Evolutionary conservation across 1,140 invertebrate genomes (phyloP).

Genomic region (Zaprionus nigranus): DNA sequence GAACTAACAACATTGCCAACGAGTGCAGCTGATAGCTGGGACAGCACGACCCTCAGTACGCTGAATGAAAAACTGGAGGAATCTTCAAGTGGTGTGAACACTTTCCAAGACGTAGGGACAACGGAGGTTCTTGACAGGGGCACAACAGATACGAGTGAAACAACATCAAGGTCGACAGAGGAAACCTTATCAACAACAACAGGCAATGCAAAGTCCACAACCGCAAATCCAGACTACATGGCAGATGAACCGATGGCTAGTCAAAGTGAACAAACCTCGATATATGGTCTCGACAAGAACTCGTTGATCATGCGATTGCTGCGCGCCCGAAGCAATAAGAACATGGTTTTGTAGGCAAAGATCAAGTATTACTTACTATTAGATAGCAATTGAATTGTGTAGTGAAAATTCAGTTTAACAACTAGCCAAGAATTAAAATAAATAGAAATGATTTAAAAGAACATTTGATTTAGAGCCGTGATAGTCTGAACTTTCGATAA

Average conservation of each 20-base stretch:
- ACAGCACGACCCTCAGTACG: conserved; percentile 6
- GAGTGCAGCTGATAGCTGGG: neutral
- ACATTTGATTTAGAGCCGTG: too few relatives aligned
- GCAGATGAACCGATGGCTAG: conserved; percentile 39
- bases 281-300: conserved; percentile 68
- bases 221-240: conserved; percentile 48
- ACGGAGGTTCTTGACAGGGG: neutral
- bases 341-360: conserved; percentile 49
- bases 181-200: neutral
- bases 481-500: too few relatives aligned
- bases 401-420: conserved; percentile 2
- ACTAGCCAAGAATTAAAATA: neutral
- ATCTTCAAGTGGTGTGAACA: neutral
- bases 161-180: neutral
- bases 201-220: conserved; percentile 2
- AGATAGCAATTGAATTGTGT: conserved; percentile 9
- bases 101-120: neutral
- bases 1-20: neutral
- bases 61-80: neutral
- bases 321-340: conserved; percentile 61
- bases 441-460: neutral
- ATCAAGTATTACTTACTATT: conserved; percentile 4
- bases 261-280: conserved; percentile 53
- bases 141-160: neutral
- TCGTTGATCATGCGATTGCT: conserved; percentile 69